Evolutionary conservation across 2,888 invertebrate species (phyloP).

Genomic region (Oscheius sp.): DNA sequence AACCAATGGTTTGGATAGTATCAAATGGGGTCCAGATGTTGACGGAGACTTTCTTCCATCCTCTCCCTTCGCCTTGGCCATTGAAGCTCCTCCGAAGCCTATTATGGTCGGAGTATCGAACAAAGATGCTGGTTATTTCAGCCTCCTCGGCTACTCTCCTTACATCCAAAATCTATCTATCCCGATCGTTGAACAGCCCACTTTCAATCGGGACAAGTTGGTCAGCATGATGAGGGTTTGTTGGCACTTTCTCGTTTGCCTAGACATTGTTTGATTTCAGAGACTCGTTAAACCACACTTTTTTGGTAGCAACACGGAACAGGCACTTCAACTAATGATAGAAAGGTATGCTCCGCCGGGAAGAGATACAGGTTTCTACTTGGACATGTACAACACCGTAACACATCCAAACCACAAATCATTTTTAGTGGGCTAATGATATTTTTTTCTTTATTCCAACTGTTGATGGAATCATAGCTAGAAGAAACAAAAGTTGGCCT

Average conservation of each 20-base stretch:
- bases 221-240: constrained; percentile 9
- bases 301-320: constrained; percentile 20
- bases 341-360: constrained; percentile 11
- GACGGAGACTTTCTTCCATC: constrained; percentile 31
- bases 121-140: constrained; percentile 32
- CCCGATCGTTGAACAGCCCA: constrained; percentile 5
- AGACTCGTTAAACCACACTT: constrained; percentile 8
- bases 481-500: constrained; percentile 5
- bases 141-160: constrained; percentile 10
- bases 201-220: constrained; percentile 3
- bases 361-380: constrained; percentile 1
- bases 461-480: constrained; percentile 16
- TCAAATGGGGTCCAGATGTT: constrained; percentile 30
- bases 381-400: constrained; percentile 7
- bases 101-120: constrained; percentile 22
- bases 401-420: background rate
- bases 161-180: constrained; percentile 22
- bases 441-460: constrained; percentile 14
- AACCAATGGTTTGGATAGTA: constrained; percentile 7
- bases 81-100: constrained; percentile 9
- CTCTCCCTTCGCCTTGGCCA: constrained; percentile 9
- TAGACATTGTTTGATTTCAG: background rate
- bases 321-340: constrained; percentile 12
- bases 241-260: background rate
- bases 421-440: constrained; percentile 18